Percentiles rank a stretch among this genome's conserved stretches.
These are phyloP conservation scores for Centruroides sculpturatus DNA, from an alignment of 1,140 invertebrate species.

Conservation along the genomic window DNA sequence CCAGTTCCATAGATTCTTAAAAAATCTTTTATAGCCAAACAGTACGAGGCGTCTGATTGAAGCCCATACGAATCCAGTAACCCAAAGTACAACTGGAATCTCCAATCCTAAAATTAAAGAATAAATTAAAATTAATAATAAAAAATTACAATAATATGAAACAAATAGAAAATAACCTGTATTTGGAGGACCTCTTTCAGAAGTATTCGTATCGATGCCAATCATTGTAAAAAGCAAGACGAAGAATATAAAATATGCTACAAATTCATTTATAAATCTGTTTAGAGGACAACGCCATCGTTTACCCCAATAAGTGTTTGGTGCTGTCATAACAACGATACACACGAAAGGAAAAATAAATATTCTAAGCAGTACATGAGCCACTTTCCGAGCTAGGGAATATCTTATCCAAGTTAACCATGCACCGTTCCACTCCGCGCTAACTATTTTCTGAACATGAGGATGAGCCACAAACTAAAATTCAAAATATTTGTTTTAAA, in stretches of 20 bases:
- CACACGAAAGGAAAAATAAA: conserved; percentile 2
- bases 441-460: conserved; percentile 49
- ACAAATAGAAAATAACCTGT: conserved; percentile 26
- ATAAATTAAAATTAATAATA: conserved; percentile 1
- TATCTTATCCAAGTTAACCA: conserved; percentile 40
- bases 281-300: conserved; percentile 23
- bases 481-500: background rate
- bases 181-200: conserved; percentile 34
- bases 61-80: conserved; percentile 2
- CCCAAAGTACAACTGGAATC: conserved; percentile 1
- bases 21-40: conserved; percentile 1
- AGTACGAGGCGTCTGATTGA: background rate
- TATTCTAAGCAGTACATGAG: conserved; percentile 12
- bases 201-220: conserved; percentile 27
- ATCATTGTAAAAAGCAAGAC: conserved; percentile 41
- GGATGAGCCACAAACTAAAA: conserved; percentile 53
- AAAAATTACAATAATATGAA: no score
- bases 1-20: conserved; percentile 5
- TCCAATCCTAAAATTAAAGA: conserved; percentile 34
- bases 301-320: conserved; percentile 38
- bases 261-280: conserved; percentile 34
- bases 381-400: conserved; percentile 31
- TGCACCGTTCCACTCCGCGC: conserved; percentile 37
- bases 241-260: conserved; percentile 45
- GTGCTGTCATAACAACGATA: conserved; percentile 24